A percentile compares a stretch with the other conserved stretches of the same genome.
phyloP scores from a whole-genome alignment of 2,797 vertebrate genomes.

The Cyclura pinguis region DNA sequence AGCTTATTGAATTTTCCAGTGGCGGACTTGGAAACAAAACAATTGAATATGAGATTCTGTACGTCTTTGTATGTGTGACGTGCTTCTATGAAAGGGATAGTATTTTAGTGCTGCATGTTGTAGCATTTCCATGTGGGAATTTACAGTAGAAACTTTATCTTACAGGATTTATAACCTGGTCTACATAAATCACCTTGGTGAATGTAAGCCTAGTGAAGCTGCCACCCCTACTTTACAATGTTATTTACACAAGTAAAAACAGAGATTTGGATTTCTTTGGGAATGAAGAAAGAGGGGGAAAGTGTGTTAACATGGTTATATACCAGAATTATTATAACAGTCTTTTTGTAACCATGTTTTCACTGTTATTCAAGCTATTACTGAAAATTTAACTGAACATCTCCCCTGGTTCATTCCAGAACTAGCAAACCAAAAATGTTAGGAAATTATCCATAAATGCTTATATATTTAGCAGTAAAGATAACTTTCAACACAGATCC shows the following conservation, averaged over 20 bases:
- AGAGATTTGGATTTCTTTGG: background rate
- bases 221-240: background rate
- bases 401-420: background rate
- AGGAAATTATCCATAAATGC: no score
- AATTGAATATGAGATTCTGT: background rate
- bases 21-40: no score
- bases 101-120: background rate
- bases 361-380: background rate
- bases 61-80: background rate
- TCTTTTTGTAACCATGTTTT: background rate
- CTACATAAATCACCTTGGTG: constrained; percentile 17
- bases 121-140: background rate
- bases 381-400: background rate
- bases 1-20: background rate
- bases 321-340: background rate
- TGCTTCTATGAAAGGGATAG: background rate
- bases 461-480: no score
- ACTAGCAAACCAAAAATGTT: no score
- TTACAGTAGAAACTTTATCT: constrained; percentile 8
- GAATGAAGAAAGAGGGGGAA: background rate
- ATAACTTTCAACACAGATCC: no score
- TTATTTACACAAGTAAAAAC: constrained; percentile 2
- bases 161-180: constrained; percentile 11
- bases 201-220: background rate
- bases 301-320: no score